These are phyloP conservation scores for Augiades crinisus DNA, from an alignment of 2,888 invertebrate genomes.

Conservation along the genomic window DNA sequence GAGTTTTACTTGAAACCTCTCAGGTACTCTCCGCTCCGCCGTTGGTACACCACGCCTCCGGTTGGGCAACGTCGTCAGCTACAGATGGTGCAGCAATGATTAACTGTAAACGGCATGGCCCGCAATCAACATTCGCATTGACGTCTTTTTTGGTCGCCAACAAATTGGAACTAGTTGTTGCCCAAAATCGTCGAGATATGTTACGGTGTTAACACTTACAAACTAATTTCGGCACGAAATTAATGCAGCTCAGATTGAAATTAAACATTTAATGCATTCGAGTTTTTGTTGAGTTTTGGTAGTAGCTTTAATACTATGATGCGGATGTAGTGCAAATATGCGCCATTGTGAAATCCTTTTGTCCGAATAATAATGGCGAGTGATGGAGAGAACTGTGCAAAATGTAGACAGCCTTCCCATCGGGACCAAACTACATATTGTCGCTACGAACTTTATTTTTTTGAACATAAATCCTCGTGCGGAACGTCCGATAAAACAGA, in stretches of 20 bases:
- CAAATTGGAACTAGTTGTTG: conserved; percentile 35
- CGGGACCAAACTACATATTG: neutral
- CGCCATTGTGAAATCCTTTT: conserved; percentile 7
- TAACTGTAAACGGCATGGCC: conserved; percentile 60
- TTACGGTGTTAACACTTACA: neutral
- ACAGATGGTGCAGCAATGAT: conserved; percentile 65
- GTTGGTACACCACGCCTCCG: conserved; percentile 17
- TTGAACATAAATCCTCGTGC: no score
- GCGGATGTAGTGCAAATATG: neutral
- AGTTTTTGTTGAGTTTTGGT: neutral
- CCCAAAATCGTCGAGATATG: conserved; percentile 31
- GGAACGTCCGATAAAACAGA: no score
- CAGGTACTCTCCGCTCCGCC: neutral
- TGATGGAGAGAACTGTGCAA: conserved; percentile 26
- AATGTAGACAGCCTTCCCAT: neutral
- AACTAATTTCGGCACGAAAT: neutral
- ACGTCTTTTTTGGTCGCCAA: conserved; percentile 39
- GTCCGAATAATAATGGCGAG: conserved; percentile 23
- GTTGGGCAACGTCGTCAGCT: conserved; percentile 47
- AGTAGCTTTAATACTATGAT: neutral
- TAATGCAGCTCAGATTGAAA: neutral
- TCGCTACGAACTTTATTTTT: no score
- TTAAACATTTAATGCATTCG: neutral
- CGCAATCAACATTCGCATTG: conserved; percentile 58
- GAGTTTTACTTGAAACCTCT: conserved; percentile 5